These are phyloP conservation scores for Melieria picta DNA, from an alignment of 2,888 invertebrate genomes.

Conservation along the genomic window DNA sequence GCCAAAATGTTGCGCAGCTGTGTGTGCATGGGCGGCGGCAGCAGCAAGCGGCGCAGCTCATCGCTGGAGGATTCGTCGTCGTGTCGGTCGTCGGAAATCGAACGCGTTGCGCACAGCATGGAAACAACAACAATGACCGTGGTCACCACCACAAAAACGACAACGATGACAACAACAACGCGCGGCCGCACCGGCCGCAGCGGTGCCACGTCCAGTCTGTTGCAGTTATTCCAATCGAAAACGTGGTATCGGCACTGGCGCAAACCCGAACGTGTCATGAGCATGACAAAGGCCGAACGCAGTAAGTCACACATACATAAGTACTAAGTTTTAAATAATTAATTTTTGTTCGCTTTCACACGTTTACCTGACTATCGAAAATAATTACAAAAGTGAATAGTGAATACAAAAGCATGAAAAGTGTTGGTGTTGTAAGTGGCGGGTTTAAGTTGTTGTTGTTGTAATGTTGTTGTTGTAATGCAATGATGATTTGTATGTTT, in stretches of 20 bases:
- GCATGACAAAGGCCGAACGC: conserved; percentile 81
- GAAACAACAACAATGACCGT: conserved; percentile 50
- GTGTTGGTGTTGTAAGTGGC: no score
- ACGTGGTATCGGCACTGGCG: conserved; percentile 76
- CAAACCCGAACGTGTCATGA: conserved; percentile 72
- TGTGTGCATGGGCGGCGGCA: conserved; percentile 62
- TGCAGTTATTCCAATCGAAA: conserved; percentile 67
- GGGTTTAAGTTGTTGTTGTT: no score
- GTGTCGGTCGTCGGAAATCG: conserved; percentile 65
- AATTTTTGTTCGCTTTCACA: neutral
- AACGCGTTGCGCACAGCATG: conserved; percentile 60
- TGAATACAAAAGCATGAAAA: no score
- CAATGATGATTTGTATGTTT: no score
- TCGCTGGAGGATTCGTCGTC: conserved; percentile 66
- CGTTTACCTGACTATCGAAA: neutral
- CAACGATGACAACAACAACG: conserved; percentile 41
- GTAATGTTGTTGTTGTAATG: no score
- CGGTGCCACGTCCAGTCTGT: conserved; percentile 55
- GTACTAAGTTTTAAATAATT: neutral
- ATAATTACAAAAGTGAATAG: neutral
- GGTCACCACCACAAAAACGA: conserved; percentile 46
- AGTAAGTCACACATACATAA: conserved; percentile 69
- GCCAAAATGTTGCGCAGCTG: conserved; percentile 63
- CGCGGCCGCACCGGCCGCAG: conserved; percentile 38
- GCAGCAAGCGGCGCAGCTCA: conserved; percentile 63